These are phyloP conservation scores for Nesidiocoris tenuis DNA, from an alignment of 2,888 invertebrate species.

Conservation along the genomic window DNA sequence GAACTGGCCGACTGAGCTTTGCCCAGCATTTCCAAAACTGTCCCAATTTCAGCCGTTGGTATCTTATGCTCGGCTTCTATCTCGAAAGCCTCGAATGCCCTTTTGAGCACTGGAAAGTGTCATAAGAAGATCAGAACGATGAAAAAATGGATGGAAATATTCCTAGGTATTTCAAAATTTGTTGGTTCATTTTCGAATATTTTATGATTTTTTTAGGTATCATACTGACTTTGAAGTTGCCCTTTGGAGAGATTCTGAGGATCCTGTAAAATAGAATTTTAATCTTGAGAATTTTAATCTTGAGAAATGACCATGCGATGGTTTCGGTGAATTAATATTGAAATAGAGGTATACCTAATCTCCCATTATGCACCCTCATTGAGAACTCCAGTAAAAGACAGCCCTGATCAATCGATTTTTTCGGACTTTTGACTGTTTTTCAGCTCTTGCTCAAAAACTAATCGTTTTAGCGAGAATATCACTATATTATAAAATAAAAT, in stretches of 20 bases:
- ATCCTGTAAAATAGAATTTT: conserved; percentile 22
- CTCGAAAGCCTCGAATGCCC: conserved; percentile 90
- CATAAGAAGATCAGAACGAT: not conserved
- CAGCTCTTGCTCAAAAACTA: too few species aligned
- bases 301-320: not conserved
- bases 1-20: conserved; percentile 75
- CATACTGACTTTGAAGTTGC: conserved; percentile 28
- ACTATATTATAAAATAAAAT: too few species aligned
- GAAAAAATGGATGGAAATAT: too few species aligned
- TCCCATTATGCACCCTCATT: too few species aligned
- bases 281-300: too few species aligned
- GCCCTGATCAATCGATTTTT: too few species aligned
- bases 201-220: not conserved
- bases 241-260: conserved; percentile 20
- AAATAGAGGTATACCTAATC: too few species aligned
- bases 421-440: too few species aligned
- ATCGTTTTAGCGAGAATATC: too few species aligned
- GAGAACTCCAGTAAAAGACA: too few species aligned
- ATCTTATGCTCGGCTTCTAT: conserved; percentile 77
- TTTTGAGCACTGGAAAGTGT: conserved; percentile 69
- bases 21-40: conserved; percentile 85
- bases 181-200: not conserved
- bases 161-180: not conserved
- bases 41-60: conserved; percentile 76
- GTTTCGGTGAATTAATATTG: not conserved